Evolutionary conservation across 2,888 invertebrate species (phyloP).

Genomic region (Petrolisthes manimaculis): DNA sequence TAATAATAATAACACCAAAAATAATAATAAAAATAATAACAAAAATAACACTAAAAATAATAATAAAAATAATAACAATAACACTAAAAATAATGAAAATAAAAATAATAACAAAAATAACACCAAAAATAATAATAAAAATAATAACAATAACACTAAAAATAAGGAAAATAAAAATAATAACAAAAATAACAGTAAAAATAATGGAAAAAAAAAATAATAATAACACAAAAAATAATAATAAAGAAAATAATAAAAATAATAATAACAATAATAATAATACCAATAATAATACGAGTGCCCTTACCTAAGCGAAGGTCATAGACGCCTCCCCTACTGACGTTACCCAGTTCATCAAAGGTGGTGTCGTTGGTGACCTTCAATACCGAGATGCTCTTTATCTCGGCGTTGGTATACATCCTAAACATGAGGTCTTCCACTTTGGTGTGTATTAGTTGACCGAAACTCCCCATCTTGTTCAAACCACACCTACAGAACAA

Average conservation of each 20-base stretch:
- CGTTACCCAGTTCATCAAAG: slow-evolving; percentile 86
- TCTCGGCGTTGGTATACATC: slow-evolving; percentile 49
- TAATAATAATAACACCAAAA: no score
- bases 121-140: no score
- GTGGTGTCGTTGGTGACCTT: slow-evolving; percentile 82
- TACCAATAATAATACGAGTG: no score
- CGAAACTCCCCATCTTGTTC: slow-evolving; percentile 45
- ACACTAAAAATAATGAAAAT: not conserved
- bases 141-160: no score
- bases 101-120: not conserved
- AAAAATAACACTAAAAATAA: no score
- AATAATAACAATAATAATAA: not conserved
- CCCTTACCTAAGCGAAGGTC: slow-evolving; percentile 74
- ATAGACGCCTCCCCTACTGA: slow-evolving; percentile 88
- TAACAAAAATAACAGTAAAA: not conserved
- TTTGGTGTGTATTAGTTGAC: slow-evolving; percentile 15
- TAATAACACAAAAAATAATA: not conserved
- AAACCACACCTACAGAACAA: no score
- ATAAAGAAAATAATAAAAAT: not conserved
- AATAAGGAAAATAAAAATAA: not conserved
- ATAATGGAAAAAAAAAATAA: not conserved
- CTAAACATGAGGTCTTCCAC: slow-evolving; percentile 47
- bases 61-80: no score
- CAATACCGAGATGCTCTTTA: slow-evolving; percentile 48
- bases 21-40: no score